Percentiles rank a stretch among this genome's conserved stretches.
Conservation (phyloP, 2,888 invertebrate genomes). For the Hymenopus coronatus region DNA sequence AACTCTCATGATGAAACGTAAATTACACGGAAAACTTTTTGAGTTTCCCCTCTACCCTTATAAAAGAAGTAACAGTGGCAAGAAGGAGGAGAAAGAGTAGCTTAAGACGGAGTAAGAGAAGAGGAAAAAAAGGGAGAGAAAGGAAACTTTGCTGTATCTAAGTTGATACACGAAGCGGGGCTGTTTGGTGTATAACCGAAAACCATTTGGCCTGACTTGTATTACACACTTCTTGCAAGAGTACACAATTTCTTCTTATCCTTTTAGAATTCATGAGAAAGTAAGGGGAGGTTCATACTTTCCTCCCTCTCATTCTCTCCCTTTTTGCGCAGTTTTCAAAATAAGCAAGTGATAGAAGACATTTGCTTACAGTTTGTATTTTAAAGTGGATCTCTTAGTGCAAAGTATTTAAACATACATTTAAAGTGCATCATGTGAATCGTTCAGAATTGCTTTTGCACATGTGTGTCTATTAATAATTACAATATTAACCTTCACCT, state of each 20-base stretch:
- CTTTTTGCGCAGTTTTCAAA: not conserved
- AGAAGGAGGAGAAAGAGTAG: not conserved
- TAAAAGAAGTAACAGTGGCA: not conserved
- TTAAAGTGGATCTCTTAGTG: not conserved
- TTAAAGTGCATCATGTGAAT: not conserved
- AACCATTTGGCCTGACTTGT: not conserved
- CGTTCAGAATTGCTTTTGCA: no score
- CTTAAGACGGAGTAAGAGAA: not conserved
- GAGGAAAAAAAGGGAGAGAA: not conserved
- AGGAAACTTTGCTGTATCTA: slow-evolving; percentile 2
- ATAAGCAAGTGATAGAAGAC: not conserved
- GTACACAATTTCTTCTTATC: not conserved
- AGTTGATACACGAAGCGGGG: not conserved
- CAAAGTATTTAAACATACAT: not conserved
- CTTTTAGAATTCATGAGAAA: not conserved
- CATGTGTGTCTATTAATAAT: no score
- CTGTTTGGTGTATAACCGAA: slow-evolving; percentile 6
- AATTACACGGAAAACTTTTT: slow-evolving; percentile 21
- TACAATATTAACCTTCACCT: no score
- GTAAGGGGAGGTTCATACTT: not conserved
- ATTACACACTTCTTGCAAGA: not conserved
- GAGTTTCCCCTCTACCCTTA: slow-evolving; percentile 6
- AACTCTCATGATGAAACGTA: slow-evolving; percentile 22
- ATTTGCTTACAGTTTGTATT: not conserved
- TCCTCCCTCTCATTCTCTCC: not conserved